Conservation (phyloP, 2,113 vertebrate genomes). For the Rhea americana region DNA sequence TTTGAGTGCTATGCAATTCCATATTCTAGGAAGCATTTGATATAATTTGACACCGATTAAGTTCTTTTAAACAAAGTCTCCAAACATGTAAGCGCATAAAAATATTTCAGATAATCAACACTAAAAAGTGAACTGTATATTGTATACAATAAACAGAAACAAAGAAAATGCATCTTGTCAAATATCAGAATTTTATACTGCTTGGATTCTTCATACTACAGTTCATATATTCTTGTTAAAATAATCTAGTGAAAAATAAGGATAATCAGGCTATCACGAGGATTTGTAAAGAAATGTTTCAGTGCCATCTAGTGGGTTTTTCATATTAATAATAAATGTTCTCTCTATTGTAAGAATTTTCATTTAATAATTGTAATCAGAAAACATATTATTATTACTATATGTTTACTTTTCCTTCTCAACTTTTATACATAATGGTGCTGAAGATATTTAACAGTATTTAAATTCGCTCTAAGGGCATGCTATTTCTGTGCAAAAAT, state of each 20-base stretch:
- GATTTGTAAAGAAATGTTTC: not conserved
- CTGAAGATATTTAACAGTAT: not conserved
- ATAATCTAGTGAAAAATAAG: not conserved
- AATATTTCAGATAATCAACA: not conserved
- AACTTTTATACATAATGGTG: not conserved
- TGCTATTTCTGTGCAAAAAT: not conserved
- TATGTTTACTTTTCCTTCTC: not conserved
- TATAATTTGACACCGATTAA: not conserved
- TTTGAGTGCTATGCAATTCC: not conserved
- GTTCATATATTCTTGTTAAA: not conserved
- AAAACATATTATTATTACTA: not conserved
- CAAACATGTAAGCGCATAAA: not conserved
- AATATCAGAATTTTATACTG: not conserved
- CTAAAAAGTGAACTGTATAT: not conserved
- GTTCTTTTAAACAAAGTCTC: not conserved
- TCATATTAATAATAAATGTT: not conserved
- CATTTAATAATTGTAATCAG: not conserved
- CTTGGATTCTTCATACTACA: not conserved
- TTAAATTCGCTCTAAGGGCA: not conserved
- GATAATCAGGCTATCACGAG: not conserved
- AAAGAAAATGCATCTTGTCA: not conserved
- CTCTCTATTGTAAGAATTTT: not conserved
- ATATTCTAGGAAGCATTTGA: not conserved
- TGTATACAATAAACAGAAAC: not conserved
- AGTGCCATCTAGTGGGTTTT: slow-evolving; percentile 59